Percentiles rank a stretch among this genome's conserved stretches.
Conservation (phyloP, 1,140 invertebrate genomes). For the Delia radicum region DNA sequence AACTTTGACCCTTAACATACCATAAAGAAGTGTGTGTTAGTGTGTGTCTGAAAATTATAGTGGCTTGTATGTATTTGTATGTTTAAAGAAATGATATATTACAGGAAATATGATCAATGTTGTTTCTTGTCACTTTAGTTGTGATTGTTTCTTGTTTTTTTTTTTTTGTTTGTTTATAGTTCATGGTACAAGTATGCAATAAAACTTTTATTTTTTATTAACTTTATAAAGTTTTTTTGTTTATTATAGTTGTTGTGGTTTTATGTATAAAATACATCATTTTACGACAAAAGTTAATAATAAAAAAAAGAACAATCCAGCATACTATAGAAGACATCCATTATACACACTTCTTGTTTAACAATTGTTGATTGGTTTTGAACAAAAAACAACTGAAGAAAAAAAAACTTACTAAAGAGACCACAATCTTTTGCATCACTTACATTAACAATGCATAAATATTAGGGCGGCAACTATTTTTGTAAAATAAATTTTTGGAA, state of each 20-base stretch:
- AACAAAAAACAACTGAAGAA: background rate
- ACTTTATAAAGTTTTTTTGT: no score
- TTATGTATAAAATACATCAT: background rate
- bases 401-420: background rate
- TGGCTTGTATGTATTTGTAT: background rate
- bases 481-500: no score
- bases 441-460: background rate
- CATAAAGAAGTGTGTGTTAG: no score
- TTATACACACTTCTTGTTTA: background rate
- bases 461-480: no score
- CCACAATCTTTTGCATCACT: background rate
- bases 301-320: background rate
- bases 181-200: background rate
- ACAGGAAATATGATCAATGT: background rate
- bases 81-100: background rate
- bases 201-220: background rate
- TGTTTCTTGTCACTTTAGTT: constrained; percentile 1
- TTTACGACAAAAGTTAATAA: no score
- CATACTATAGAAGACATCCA: background rate
- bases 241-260: background rate
- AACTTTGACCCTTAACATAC: background rate
- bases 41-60: background rate
- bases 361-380: background rate
- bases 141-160: background rate
- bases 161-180: background rate